Conservation (phyloP, 1,140 invertebrate species). For the Lepidurus packardi region DNA sequence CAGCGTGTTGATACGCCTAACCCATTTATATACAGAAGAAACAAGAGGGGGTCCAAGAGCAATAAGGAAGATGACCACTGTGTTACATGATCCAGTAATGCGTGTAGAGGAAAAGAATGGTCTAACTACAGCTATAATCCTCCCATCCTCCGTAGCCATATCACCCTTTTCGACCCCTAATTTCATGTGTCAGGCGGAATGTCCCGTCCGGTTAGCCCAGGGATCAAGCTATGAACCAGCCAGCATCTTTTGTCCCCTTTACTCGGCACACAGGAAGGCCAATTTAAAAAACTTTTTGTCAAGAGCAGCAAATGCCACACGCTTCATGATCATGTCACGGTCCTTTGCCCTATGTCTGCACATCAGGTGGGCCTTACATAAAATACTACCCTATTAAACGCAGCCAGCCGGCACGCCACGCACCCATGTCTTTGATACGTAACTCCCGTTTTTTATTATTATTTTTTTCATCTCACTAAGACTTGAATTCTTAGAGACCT, state of each 20-base stretch:
- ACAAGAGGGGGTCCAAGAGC: neutral
- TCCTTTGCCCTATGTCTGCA: conserved; percentile 8
- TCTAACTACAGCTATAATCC: neutral
- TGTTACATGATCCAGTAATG: conserved; percentile 1
- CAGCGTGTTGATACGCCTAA: neutral
- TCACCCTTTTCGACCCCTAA: neutral
- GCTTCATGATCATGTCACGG: conserved; percentile 12
- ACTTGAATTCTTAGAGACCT: no score
- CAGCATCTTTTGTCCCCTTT: neutral
- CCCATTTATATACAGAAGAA: neutral
- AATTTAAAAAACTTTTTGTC: neutral
- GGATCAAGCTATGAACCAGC: neutral
- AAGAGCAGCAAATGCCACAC: neutral
- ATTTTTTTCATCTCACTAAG: neutral
- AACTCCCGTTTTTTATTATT: neutral
- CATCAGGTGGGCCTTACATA: conserved; percentile 8
- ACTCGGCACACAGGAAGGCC: neutral
- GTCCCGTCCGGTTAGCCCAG: conserved; percentile 4
- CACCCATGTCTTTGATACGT: neutral
- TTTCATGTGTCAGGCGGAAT: conserved; percentile 5
- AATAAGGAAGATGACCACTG: neutral
- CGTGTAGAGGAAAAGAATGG: neutral
- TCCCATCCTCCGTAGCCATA: neutral
- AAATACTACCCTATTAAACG: conserved; percentile 7
- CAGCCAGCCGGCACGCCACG: conserved; percentile 7